phyloP scores from a whole-genome alignment of 2,888 invertebrate species.

The Erebia palarica region DNA sequence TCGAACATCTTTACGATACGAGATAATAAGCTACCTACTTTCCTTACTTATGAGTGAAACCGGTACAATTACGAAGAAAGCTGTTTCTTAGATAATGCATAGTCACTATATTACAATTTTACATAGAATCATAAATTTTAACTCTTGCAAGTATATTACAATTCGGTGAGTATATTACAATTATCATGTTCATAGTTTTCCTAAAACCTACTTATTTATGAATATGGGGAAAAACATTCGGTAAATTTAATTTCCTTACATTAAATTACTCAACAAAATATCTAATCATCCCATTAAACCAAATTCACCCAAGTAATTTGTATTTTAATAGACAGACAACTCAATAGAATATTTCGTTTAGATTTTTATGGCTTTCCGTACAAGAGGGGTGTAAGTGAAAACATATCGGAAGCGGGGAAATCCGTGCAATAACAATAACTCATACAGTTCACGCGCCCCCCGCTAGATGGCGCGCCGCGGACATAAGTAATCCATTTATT shows the following conservation, averaged over 20 bases:
- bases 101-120: background rate
- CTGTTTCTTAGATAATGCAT: constrained; percentile 19
- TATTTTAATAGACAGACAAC: constrained; percentile 36
- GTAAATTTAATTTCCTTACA: too few species aligned
- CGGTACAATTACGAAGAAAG: constrained; percentile 33
- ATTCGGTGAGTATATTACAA: too few species aligned
- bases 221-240: too few species aligned
- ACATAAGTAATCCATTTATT: constrained; percentile 83
- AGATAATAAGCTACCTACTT: constrained; percentile 54
- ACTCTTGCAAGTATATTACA: background rate
- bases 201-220: background rate
- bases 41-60: constrained; percentile 31
- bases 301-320: constrained; percentile 17
- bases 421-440: constrained; percentile 80
- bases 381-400: constrained; percentile 79
- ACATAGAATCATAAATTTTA: background rate
- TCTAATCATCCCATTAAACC: background rate
- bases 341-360: constrained; percentile 61
- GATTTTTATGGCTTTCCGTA: constrained; percentile 73
- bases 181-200: too few species aligned
- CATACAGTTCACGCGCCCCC: constrained; percentile 72
- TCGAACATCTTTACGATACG: constrained; percentile 51
- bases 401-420: constrained; percentile 77
- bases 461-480: constrained; percentile 76
- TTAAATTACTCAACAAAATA: background rate